Conservation (phyloP, 2,797 vertebrate species). For the Trematomus bernacchii region DNA sequence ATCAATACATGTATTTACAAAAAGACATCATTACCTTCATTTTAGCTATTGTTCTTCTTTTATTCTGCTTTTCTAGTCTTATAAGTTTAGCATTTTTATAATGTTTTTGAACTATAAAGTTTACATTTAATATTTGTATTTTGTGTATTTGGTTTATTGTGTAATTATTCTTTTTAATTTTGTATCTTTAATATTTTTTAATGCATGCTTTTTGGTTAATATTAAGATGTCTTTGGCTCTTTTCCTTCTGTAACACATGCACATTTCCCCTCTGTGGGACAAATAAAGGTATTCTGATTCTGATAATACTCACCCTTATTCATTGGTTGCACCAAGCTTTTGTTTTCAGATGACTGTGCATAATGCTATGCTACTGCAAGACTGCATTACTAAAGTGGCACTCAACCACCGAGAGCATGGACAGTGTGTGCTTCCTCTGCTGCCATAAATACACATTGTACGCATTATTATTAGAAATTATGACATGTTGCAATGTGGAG, state of each 20-base stretch:
- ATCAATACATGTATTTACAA: not conserved
- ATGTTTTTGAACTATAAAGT: not conserved
- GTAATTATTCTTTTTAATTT: too few species aligned
- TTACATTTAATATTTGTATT: not conserved
- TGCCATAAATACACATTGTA: not conserved
- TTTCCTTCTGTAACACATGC: too few species aligned
- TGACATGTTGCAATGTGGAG: slow-evolving; percentile 53
- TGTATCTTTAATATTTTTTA: too few species aligned
- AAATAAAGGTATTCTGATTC: too few species aligned
- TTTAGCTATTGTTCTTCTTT: not conserved
- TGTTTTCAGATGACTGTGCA: not conserved
- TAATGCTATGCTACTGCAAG: not conserved
- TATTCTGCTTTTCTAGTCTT: not conserved
- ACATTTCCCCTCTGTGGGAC: too few species aligned
- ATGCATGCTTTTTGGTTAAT: too few species aligned
- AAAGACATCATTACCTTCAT: not conserved
- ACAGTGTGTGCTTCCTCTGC: not conserved
- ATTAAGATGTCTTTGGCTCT: too few species aligned
- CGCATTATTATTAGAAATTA: not conserved
- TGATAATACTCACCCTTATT: not conserved
- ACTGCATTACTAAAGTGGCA: not conserved
- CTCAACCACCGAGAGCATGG: not conserved
- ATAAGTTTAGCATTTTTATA: not conserved
- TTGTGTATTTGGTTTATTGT: too few species aligned
- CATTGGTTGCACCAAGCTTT: not conserved